phyloP scores from a whole-genome alignment of 2,113 vertebrate species.

The Myrmecobius fasciatus region DNA sequence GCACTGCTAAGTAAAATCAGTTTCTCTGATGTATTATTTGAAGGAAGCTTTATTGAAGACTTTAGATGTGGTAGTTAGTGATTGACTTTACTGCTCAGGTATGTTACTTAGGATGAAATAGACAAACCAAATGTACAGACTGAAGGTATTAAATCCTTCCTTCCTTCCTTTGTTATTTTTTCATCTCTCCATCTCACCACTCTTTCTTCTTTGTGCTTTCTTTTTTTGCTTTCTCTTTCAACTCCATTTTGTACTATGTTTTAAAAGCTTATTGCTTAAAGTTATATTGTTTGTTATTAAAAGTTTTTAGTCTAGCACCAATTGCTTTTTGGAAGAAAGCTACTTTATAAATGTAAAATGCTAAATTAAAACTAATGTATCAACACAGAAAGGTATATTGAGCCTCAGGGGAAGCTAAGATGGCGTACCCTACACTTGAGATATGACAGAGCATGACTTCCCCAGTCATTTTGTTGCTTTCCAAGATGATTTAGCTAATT shows the following conservation, averaged over 20 bases:
- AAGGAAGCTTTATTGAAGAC: background rate
- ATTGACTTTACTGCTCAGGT: background rate
- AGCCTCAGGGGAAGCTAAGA: background rate
- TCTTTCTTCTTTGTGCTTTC: background rate
- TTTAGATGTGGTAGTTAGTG: background rate
- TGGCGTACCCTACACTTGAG: background rate
- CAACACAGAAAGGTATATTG: background rate
- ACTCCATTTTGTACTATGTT: background rate
- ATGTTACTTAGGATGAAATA: no score
- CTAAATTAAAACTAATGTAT: background rate
- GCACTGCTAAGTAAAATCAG: background rate
- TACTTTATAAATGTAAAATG: background rate
- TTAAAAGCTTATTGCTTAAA: background rate
- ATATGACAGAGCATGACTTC: constrained; percentile 2
- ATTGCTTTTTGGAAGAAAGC: background rate
- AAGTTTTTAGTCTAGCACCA: background rate
- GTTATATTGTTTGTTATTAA: background rate
- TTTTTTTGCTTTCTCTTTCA: background rate
- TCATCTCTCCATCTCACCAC: background rate
- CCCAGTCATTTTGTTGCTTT: background rate
- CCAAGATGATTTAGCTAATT: background rate
- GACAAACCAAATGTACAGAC: background rate
- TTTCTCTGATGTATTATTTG: constrained; percentile 2
- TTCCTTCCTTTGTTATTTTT: background rate
- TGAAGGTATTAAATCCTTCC: background rate